Percentiles rank a stretch among this genome's conserved stretches.
phyloP scores from a whole-genome alignment of 2,113 vertebrate genomes.

The Calidris pygmaea region DNA sequence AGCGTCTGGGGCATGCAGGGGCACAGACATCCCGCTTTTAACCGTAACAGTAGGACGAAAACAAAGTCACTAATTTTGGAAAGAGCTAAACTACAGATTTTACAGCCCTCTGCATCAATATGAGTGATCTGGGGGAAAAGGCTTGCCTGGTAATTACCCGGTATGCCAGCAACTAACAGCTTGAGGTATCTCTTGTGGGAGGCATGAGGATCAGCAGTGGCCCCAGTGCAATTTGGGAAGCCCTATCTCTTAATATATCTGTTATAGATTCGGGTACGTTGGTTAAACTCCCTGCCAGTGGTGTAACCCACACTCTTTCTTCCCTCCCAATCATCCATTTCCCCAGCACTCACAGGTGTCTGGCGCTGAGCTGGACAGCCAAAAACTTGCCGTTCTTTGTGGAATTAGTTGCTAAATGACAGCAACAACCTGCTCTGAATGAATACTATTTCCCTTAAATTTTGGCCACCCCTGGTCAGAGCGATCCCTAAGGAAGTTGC shows the following conservation, averaged over 20 bases:
- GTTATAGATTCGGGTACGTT: background rate
- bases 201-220: background rate
- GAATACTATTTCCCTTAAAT: background rate
- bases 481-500: background rate
- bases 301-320: background rate
- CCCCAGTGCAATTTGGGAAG: background rate
- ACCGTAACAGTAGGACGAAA: background rate
- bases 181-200: background rate
- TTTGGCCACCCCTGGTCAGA: background rate
- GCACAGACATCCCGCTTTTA: background rate
- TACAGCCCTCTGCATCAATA: background rate
- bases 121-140: background rate
- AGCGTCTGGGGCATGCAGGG: background rate
- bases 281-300: background rate
- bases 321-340: background rate
- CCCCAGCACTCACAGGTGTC: rapidly evolving
- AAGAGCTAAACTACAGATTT: background rate
- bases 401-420: background rate
- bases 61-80: background rate
- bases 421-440: background rate
- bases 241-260: background rate
- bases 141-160: background rate
- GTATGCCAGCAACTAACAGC: background rate
- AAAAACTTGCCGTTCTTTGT: background rate
- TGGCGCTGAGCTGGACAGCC: background rate